phyloP scores from a whole-genome alignment of 2,888 invertebrate species.

The Macroteleia sp. region DNA sequence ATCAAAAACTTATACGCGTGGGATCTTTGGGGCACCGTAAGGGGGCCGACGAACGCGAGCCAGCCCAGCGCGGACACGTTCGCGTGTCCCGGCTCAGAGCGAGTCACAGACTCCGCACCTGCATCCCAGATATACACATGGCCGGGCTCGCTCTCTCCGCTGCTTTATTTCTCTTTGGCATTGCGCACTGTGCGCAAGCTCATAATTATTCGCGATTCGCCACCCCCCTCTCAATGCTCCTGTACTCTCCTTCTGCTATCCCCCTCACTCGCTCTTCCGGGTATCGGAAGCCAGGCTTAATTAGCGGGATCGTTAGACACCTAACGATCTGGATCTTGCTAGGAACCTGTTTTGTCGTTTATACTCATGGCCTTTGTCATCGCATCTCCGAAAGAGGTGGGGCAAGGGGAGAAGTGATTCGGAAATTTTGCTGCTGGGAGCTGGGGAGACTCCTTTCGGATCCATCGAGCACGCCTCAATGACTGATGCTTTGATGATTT shows the following conservation, averaged over 20 bases:
- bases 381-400: not conserved
- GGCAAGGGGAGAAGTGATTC: not conserved
- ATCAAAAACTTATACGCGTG: conserved; percentile 17
- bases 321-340: conserved; percentile 59
- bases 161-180: conserved; percentile 60
- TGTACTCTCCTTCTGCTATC: not conserved
- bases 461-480: not conserved
- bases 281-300: conserved; percentile 61
- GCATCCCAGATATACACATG: conserved; percentile 75
- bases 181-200: conserved; percentile 79
- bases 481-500: conserved; percentile 16
- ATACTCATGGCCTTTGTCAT: conserved; percentile 21
- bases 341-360: conserved; percentile 33
- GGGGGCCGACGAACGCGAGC: conserved; percentile 7
- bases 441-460: not conserved
- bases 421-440: not conserved
- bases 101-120: conserved; percentile 69
- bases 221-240: no score
- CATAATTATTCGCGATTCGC: conserved; percentile 80
- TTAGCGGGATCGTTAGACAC: conserved; percentile 61
- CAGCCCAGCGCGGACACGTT: conserved; percentile 37
- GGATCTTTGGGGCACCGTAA: conserved; percentile 16
- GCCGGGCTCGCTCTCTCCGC: conserved; percentile 74
- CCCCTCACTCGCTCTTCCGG: conserved; percentile 19
- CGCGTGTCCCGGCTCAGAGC: conserved; percentile 65